phyloP scores from a whole-genome alignment of 2,888 invertebrate species.

The Tenthredo amoena region DNA sequence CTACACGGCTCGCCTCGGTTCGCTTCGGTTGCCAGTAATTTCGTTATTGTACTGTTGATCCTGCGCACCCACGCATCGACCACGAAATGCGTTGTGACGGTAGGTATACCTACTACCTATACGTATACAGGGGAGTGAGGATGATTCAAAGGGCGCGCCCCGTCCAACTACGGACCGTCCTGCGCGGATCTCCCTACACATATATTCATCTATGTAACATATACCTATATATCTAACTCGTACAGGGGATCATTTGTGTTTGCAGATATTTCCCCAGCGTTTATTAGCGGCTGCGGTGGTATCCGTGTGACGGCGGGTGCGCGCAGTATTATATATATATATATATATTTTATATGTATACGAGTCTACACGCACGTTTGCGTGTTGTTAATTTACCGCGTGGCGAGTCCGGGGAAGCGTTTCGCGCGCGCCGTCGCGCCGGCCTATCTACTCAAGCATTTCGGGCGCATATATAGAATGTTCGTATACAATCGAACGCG shows the following conservation, averaged over 20 bases:
- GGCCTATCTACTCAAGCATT: constrained; percentile 11
- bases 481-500: constrained; percentile 29
- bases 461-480: constrained; percentile 6
- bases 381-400: constrained; percentile 75
- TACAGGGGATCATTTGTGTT: constrained; percentile 41
- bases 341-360: constrained; percentile 59
- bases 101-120: too few relatives aligned
- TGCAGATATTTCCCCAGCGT: constrained; percentile 66
- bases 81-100: constrained; percentile 23
- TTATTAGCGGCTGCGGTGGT: constrained; percentile 73
- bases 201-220: not conserved
- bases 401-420: constrained; percentile 58
- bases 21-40: constrained; percentile 37
- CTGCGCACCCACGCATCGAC: constrained; percentile 44
- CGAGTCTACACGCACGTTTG: constrained; percentile 76
- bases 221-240: not conserved
- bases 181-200: not conserved
- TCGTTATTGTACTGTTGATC: constrained; percentile 47
- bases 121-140: not conserved
- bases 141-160: constrained; percentile 17
- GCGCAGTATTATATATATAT: not conserved
- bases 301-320: constrained; percentile 67
- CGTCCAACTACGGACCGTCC: constrained; percentile 9
- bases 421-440: constrained; percentile 56
- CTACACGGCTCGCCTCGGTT: not conserved